These are phyloP conservation scores for Pipra filicauda DNA, from an alignment of 2,113 vertebrate genomes.

Conservation along the genomic window DNA sequence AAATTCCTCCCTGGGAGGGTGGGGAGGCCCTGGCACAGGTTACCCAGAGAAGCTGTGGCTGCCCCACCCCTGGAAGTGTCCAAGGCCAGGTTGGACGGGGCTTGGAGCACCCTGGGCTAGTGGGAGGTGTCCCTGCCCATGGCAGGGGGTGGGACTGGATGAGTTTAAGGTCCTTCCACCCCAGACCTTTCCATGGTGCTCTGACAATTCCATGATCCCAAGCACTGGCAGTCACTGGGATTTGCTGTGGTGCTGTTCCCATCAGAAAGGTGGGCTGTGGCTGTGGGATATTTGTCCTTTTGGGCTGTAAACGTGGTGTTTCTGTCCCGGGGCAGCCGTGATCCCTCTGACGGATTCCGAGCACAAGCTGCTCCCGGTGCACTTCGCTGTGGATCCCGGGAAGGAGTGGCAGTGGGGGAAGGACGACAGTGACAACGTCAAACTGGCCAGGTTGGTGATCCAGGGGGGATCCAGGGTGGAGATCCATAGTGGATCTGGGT, in stretches of 20 bases:
- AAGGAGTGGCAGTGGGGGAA: slow-evolving; percentile 95
- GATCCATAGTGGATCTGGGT: neutral
- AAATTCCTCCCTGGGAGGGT: neutral
- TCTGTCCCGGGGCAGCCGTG: slow-evolving; percentile 76
- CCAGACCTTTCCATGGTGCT: neutral
- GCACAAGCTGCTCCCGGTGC: slow-evolving; percentile 94
- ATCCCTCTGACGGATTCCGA: slow-evolving; percentile 95
- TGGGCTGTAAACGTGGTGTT: neutral
- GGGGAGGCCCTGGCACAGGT: fast-evolving
- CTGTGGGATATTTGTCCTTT: neutral
- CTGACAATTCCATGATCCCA: fast-evolving
- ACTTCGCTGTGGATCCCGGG: slow-evolving; percentile 95
- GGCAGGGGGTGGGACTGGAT: fast-evolving
- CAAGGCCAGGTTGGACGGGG: neutral
- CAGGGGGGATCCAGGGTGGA: neutral
- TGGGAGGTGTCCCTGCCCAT: neutral
- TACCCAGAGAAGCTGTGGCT: neutral
- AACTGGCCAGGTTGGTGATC: slow-evolving; percentile 83
- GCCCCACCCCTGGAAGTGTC: neutral
- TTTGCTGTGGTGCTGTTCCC: fast-evolving
- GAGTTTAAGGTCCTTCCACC: fast-evolving
- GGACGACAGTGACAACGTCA: slow-evolving; percentile 89
- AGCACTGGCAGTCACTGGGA: fast-evolving
- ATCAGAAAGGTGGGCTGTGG: neutral
- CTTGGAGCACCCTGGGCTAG: neutral